Base-by-base conservation (phyloP, 2,888 invertebrate species). In the Danaus chrysippus region DNA sequence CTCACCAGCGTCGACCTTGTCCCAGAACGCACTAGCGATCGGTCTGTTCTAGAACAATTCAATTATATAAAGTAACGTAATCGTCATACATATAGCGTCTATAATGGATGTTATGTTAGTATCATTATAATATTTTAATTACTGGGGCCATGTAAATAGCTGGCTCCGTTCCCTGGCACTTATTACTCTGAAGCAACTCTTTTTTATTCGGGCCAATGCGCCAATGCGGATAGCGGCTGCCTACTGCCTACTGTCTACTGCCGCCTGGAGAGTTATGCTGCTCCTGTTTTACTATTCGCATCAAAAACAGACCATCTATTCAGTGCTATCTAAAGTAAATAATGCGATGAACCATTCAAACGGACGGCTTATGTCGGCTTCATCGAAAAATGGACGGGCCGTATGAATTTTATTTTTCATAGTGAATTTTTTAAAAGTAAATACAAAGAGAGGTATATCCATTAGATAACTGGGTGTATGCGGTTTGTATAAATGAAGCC, bases 391-490 rank as follows among this genome's bases (percentile, higher is more conserved):
- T 44, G 23, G 3, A 34, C 23, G 23, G 42, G 42, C 11, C 19
- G 59, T 17, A 42, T 43, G 19, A 56, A n/a, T 54, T 52, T 59
- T 56, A 54, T 60, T 63, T 59, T 34, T 34, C 23, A 34, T 3
- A 6, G 3, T 34, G 23, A 34, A 34, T 34, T 34, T 34, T n/a
- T 34, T 34, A 34, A 34, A 34, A 34, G 23, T 34, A 34, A 34
- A 34, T 34, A 34, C 6, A 34, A 6, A 34, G 8, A 34, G 23
- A 34, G 23, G 23, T 34, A 34, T 34, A 6, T 34, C 23, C 23
- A 34, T 34, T 34, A 34, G 23, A 34, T 34, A 34, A 34, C 23
- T 5, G 23, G 23, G 23, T 34, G 23, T 34, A 34, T 34, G 23
- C 23, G 23, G 23, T 34, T 34, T 34, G 23, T 34, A 34, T 6